Conservation (phyloP, 2,113 vertebrate genomes). For the Chloroceryle aenea region DNA sequence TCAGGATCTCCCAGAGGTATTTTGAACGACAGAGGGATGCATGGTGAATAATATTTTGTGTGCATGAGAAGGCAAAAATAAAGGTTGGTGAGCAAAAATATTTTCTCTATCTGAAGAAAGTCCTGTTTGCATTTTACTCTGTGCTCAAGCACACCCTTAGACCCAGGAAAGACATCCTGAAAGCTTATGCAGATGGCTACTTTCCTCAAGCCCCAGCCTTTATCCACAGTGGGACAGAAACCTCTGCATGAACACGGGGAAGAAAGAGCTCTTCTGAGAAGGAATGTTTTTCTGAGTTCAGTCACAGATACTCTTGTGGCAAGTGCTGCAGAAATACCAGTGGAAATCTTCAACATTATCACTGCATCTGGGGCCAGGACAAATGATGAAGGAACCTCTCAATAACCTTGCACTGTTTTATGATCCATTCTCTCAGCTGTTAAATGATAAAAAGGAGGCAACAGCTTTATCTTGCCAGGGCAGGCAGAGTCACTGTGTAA, state of each 20-base stretch:
- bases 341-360: slow-evolving; percentile 3
- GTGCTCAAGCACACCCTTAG: neutral
- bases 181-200: neutral
- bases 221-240: neutral
- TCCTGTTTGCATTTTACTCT: neutral
- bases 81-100: neutral
- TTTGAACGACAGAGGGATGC: neutral
- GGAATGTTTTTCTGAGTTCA: neutral
- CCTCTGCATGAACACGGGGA: neutral
- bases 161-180: neutral
- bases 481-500: neutral
- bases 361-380: neutral
- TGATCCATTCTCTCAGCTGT: neutral
- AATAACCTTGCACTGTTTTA: slow-evolving; percentile 9
- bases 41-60: neutral
- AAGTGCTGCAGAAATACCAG: neutral
- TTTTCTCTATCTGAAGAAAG: neutral
- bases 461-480: neutral
- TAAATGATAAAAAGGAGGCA: neutral
- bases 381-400: slow-evolving; percentile 16
- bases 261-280: neutral
- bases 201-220: neutral
- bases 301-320: neutral
- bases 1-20: neutral
- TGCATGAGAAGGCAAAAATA: neutral